These are phyloP conservation scores for Apogon hyalosoma DNA, from an alignment of 2,797 vertebrate genomes.

Conservation along the genomic window DNA sequence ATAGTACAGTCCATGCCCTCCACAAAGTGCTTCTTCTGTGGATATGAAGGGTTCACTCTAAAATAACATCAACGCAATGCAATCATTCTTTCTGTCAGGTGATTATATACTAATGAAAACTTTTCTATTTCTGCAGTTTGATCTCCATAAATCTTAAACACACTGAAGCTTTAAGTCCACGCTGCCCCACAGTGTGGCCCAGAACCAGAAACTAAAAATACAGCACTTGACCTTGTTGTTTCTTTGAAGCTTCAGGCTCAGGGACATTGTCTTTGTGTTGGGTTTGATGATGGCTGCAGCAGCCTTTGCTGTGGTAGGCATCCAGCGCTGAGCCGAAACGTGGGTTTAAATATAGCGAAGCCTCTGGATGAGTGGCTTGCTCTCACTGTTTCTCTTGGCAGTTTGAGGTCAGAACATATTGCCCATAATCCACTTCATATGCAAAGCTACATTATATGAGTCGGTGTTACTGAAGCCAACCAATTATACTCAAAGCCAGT, in stretches of 20 bases:
- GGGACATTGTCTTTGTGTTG: slow-evolving; percentile 73
- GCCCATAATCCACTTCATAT: slow-evolving; percentile 73
- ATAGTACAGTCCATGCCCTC: too few relatives aligned
- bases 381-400: slow-evolving; percentile 76
- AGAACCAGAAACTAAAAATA: slow-evolving; percentile 63
- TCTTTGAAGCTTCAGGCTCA: slow-evolving; percentile 69
- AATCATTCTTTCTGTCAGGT: too few relatives aligned
- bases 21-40: too few relatives aligned
- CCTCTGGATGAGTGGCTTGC: slow-evolving; percentile 74
- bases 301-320: slow-evolving; percentile 77
- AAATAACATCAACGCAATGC: too few relatives aligned
- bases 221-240: slow-evolving; percentile 73
- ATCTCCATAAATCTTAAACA: not conserved
- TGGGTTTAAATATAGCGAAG: slow-evolving; percentile 78
- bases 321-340: slow-evolving; percentile 60
- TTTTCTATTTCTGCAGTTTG: too few relatives aligned
- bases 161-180: slow-evolving; percentile 19
- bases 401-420: slow-evolving; percentile 67
- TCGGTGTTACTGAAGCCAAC: slow-evolving; percentile 40
- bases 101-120: too few relatives aligned
- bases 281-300: slow-evolving; percentile 57
- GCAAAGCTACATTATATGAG: slow-evolving; percentile 56
- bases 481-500: slow-evolving; percentile 63
- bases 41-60: too few relatives aligned
- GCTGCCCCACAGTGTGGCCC: slow-evolving; percentile 25